Conservation (phyloP, 2,888 invertebrate species). For the Conchocele bisecta region DNA sequence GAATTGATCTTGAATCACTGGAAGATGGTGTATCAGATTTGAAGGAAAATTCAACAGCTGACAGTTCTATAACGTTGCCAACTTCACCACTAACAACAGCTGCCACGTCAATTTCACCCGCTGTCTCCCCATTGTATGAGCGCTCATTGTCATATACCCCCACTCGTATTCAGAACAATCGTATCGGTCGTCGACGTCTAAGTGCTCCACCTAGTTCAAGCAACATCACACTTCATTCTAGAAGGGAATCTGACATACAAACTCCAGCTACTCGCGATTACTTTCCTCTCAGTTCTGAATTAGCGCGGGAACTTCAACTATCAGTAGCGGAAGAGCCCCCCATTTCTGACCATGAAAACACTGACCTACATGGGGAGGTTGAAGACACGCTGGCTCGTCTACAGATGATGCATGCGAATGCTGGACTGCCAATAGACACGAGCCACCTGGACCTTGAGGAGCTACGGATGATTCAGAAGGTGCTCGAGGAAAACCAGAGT, state of each 20-base stretch:
- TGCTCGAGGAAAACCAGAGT: constrained; percentile 50
- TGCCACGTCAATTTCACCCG: background rate
- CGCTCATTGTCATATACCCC: background rate
- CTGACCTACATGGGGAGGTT: constrained; percentile 3
- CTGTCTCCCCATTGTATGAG: background rate
- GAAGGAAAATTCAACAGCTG: background rate
- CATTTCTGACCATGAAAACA: background rate
- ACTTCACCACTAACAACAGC: background rate
- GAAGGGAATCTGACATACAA: background rate
- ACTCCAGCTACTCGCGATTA: background rate
- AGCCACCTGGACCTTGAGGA: constrained; percentile 51
- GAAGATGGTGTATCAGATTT: background rate
- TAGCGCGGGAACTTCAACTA: background rate
- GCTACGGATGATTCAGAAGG: constrained; percentile 52
- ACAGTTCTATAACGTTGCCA: too few species aligned
- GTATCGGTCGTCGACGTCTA: too few species aligned
- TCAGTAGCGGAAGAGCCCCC: background rate
- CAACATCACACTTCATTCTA: too few species aligned
- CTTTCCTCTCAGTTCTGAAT: background rate
- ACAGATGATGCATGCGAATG: constrained; percentile 23
- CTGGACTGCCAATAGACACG: constrained; percentile 19
- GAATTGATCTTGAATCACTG: background rate
- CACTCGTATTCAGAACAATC: too few species aligned
- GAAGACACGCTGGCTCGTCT: background rate
- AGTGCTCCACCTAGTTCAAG: too few species aligned